Evolutionary conservation across 2,888 invertebrate species (phyloP), one percentile per base, ranked within the genome.

Genomic region (Tenthredo mesomela): DNA sequence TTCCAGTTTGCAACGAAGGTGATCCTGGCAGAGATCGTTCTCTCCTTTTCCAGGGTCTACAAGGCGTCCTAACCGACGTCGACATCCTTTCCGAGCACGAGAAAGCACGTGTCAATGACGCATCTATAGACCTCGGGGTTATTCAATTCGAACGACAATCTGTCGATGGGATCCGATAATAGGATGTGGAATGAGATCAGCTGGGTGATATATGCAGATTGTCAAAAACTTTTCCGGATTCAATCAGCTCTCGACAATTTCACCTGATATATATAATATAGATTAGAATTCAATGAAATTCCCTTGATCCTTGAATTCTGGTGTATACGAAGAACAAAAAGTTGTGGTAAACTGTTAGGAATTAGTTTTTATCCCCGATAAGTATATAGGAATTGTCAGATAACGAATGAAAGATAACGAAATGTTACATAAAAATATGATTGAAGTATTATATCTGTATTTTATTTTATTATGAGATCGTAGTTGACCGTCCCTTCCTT

Each of bases 151-250:
- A 33, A 1, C 54, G 58, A 50, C 77, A 37, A 77, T 77, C 25
- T 58, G 50, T 15, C n/a, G 47, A 75, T 75, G 43, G 33, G 78
- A 78, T 78, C 18, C 37, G 54, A 58, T 78, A 58, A 58, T 54
- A 15, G 58, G 33, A 37, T n/a, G 18, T 18, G 9, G 37, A 40
- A 80, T 80, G 61, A 50, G 50, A 61, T 21, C 58, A 78, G 78
- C 33, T 58, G 54, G 40, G 25, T 21, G 47, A 25, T 40, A 15
- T 21, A 25, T 25, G 61, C 73, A 25, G 43, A 73, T 73, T 25
- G 43, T 43, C 43, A 21, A 61, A 61, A 61, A 61, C 61, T 25
- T 25, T 33, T 33, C 70, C 29, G 37, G 15, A n/a, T 12, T 2
- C 37, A 18, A 70, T 70, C n/a, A 7, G 70, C 15, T 18, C 4